Conservation (phyloP, 2,888 invertebrate species). For the Stenichneumon culpator region DNA sequence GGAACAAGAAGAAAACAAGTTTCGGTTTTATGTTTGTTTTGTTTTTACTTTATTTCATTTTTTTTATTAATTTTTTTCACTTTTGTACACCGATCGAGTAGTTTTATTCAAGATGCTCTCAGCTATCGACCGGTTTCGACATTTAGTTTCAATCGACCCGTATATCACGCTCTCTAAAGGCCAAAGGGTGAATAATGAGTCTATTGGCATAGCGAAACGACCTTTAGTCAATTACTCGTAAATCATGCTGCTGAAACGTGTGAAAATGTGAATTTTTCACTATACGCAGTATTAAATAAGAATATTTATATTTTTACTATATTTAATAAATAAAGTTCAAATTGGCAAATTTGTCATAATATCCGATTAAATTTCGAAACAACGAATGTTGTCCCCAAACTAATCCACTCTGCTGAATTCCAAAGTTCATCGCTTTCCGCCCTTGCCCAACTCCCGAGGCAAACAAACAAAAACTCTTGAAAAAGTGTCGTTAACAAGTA, state of each 20-base stretch:
- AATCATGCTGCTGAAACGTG: too few relatives aligned
- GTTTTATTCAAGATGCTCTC: background rate
- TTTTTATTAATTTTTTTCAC: background rate
- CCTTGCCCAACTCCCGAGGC: constrained; percentile 4
- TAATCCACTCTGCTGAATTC: background rate
- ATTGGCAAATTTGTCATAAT: background rate
- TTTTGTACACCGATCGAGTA: background rate
- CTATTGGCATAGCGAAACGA: too few relatives aligned
- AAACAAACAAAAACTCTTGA: constrained; percentile 18
- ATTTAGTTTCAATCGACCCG: background rate
- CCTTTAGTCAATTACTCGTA: too few relatives aligned
- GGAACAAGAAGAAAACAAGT: too few relatives aligned
- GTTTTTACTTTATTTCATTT: background rate
- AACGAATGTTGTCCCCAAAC: background rate
- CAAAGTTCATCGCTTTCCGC: background rate
- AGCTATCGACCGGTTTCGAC: background rate
- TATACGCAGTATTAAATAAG: too few relatives aligned
- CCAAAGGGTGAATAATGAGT: background rate
- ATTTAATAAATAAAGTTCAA: too few relatives aligned
- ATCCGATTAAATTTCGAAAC: background rate
- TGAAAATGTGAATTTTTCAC: too few relatives aligned
- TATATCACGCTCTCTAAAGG: background rate
- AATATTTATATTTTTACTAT: too few relatives aligned
- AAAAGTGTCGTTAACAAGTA: constrained; percentile 40
- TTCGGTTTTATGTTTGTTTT: background rate